These are phyloP conservation scores for Leguminivora glycinivorella DNA, from an alignment of 1,140 invertebrate species.

Conservation along the genomic window DNA sequence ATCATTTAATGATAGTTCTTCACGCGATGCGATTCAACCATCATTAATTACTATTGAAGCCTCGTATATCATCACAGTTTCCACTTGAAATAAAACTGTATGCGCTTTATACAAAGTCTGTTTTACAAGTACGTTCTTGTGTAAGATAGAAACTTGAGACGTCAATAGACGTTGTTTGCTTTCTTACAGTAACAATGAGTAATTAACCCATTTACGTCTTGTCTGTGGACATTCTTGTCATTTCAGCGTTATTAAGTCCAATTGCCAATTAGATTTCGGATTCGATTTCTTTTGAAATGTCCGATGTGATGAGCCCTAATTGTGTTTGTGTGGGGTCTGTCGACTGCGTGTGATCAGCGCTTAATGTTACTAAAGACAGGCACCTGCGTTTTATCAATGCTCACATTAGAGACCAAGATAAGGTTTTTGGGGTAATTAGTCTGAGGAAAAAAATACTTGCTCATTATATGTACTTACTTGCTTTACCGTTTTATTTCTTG, in stretches of 20 bases:
- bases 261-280: conserved; percentile 6
- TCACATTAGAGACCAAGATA: no score
- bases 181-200: conserved; percentile 2
- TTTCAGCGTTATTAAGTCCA: not conserved
- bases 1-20: conserved; percentile 1
- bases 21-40: not conserved
- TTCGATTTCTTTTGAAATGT: conserved; percentile 8
- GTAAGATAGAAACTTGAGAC: not conserved
- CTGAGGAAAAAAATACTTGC: no score
- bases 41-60: not conserved
- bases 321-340: not conserved
- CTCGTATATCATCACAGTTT: not conserved
- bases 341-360: not conserved
- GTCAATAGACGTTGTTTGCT: not conserved
- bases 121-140: not conserved
- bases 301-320: not conserved
- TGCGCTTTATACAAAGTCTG: not conserved
- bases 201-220: conserved; percentile 4
- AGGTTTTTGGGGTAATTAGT: no score
- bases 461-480: no score
- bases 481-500: no score
- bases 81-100: not conserved
- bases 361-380: not conserved
- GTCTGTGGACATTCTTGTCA: conserved; percentile 9
- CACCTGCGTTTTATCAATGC: not conserved